phyloP scores from a whole-genome alignment of 2,797 vertebrate genomes.

The Calcarius lapponicus region DNA sequence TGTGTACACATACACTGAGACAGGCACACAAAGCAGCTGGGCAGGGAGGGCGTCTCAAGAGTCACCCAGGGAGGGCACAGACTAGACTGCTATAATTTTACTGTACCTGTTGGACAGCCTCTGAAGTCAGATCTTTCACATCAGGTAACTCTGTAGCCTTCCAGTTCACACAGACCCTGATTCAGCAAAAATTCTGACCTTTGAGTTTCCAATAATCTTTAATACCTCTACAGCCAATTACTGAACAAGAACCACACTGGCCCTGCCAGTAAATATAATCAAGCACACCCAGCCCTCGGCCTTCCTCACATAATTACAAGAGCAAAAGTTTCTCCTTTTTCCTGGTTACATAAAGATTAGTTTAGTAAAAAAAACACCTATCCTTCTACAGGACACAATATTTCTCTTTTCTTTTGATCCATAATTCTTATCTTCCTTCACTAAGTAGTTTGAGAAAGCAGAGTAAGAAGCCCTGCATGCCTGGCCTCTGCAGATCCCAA shows the following conservation, averaged over 20 bases:
- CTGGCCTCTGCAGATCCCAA: background rate
- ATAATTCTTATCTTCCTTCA: background rate
- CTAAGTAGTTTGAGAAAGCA: background rate
- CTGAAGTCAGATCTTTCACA: background rate
- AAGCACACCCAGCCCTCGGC: background rate
- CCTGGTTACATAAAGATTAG: background rate
- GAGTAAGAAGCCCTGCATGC: background rate
- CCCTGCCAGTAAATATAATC: background rate
- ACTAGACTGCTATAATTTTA: background rate
- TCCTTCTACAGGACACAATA: background rate
- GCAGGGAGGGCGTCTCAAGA: background rate
- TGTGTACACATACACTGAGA: background rate
- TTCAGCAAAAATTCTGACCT: constrained; percentile 17
- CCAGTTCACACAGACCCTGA: background rate
- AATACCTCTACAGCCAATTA: background rate
- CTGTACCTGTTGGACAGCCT: background rate
- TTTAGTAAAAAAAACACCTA: background rate
- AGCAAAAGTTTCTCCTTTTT: background rate
- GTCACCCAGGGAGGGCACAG: background rate
- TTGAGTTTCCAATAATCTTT: constrained; percentile 16
- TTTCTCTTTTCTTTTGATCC: background rate
- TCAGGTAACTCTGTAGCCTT: background rate
- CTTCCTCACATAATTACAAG: background rate
- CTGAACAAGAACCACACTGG: background rate
- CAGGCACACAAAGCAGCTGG: background rate